A percentile compares a stretch with the other conserved stretches of the same genome.
Evolutionary conservation across 2,888 invertebrate genomes (phyloP).

Genomic region (Hypomecis punctinalis): DNA sequence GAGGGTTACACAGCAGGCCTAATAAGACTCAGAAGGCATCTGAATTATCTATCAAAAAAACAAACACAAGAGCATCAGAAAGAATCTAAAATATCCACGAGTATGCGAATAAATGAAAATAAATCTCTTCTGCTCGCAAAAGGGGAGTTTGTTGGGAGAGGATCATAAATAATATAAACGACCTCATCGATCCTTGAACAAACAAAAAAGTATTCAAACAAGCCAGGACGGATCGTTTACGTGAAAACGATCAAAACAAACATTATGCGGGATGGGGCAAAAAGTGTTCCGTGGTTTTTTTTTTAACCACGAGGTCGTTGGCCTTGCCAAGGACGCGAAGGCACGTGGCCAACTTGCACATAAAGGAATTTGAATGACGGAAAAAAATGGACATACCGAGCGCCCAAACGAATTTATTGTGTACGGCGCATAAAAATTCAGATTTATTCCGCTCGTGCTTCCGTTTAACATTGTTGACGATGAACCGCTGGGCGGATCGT

Average conservation of each 20-base stretch:
- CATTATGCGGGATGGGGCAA: slow-evolving; percentile 71
- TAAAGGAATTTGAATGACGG: slow-evolving; percentile 63
- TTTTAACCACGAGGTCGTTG: slow-evolving; percentile 69
- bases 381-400: slow-evolving; percentile 52
- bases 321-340: slow-evolving; percentile 77
- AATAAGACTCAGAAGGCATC: neutral
- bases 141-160: slow-evolving; percentile 43
- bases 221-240: slow-evolving; percentile 68
- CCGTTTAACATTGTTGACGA: slow-evolving; percentile 17
- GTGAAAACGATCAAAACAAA: slow-evolving; percentile 82
- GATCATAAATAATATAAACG: slow-evolving; percentile 65
- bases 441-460: slow-evolving; percentile 23
- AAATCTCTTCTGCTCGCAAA: slow-evolving; percentile 35
- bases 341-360: slow-evolving; percentile 70
- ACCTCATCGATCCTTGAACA: slow-evolving; percentile 58
- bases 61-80: slow-evolving; percentile 12
- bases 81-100: slow-evolving; percentile 11
- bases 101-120: slow-evolving; percentile 27
- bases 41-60: slow-evolving; percentile 14
- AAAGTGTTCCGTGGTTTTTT: slow-evolving; percentile 70
- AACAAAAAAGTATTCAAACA: slow-evolving; percentile 61
- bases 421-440: slow-evolving; percentile 25
- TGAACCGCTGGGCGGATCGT: slow-evolving; percentile 9
- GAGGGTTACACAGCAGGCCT: neutral
- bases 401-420: slow-evolving; percentile 30